A percentile compares a stretch with the other conserved stretches of the same genome.
Evolutionary conservation across 2,888 invertebrate species (phyloP).

Genomic region (Amblyjoppa proteus): DNA sequence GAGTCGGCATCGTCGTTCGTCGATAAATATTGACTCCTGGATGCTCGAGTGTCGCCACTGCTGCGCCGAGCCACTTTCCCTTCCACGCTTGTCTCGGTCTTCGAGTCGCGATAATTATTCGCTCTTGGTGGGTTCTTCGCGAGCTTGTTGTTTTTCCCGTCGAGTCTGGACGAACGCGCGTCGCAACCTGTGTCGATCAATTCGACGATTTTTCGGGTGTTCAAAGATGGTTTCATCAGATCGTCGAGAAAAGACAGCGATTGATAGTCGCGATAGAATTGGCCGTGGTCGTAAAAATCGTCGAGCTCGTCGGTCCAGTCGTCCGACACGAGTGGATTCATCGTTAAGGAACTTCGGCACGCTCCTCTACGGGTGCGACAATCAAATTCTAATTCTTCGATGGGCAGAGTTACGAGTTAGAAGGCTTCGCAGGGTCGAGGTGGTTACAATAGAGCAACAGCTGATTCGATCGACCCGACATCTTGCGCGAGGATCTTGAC

Average conservation of each 20-base stretch:
- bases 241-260: background rate
- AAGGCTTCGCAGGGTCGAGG: background rate
- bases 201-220: constrained; percentile 51
- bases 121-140: background rate
- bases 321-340: background rate
- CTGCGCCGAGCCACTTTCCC: background rate
- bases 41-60: background rate
- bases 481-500: background rate
- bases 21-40: background rate
- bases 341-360: background rate
- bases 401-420: background rate
- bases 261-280: background rate
- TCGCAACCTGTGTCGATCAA: constrained; percentile 55
- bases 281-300: background rate
- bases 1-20: background rate
- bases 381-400: background rate
- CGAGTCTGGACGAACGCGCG: constrained; percentile 11
- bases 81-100: background rate
- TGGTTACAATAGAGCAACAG: constrained; percentile 10
- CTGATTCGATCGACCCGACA: constrained; percentile 7
- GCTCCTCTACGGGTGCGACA: background rate
- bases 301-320: background rate
- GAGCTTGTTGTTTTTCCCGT: background rate
- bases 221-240: background rate
- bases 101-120: background rate